A percentile compares a stretch with the other conserved stretches of the same genome.
Conservation (phyloP, 1,140 invertebrate species). For the Procambarus clarkii region DNA sequence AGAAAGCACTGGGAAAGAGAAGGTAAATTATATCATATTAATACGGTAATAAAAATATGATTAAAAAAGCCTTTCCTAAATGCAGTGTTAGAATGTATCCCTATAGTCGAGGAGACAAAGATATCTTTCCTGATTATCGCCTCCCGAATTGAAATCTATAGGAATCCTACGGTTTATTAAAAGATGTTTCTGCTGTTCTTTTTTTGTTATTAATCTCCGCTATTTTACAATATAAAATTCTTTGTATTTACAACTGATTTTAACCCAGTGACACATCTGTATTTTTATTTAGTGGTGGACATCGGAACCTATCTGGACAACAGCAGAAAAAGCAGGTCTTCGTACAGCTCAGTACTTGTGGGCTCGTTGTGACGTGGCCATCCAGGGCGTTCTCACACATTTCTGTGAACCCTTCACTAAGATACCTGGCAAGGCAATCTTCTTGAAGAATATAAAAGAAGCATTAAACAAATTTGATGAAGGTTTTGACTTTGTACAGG, state of each 20-base stretch:
- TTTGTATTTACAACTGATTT: no score
- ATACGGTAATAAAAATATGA: no score
- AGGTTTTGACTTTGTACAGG: constrained; percentile 73
- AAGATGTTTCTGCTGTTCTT: background rate
- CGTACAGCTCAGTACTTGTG: constrained; percentile 75
- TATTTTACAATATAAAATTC: background rate
- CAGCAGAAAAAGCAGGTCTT: constrained; percentile 75
- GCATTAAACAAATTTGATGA: constrained; percentile 73
- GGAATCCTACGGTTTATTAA: no score
- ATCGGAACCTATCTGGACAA: constrained; percentile 76
- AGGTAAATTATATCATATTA: constrained; percentile 22
- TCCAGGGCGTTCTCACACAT: constrained; percentile 74
- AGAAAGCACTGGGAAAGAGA: constrained; percentile 72
- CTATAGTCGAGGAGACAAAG: no score
- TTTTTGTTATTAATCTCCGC: background rate
- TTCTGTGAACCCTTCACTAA: constrained; percentile 72
- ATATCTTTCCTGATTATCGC: no score
- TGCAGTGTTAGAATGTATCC: no score
- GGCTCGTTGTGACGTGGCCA: constrained; percentile 76
- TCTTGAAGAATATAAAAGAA: constrained; percentile 68
- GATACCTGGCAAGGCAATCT: constrained; percentile 70
- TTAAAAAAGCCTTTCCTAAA: no score
- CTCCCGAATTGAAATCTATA: no score
- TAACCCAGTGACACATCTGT: background rate
- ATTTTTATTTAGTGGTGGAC: constrained; percentile 75